A percentile compares a stretch with the other conserved stretches of the same genome.
phyloP scores from a whole-genome alignment of 2,888 invertebrate genomes.

The Sisyra nigra region DNA sequence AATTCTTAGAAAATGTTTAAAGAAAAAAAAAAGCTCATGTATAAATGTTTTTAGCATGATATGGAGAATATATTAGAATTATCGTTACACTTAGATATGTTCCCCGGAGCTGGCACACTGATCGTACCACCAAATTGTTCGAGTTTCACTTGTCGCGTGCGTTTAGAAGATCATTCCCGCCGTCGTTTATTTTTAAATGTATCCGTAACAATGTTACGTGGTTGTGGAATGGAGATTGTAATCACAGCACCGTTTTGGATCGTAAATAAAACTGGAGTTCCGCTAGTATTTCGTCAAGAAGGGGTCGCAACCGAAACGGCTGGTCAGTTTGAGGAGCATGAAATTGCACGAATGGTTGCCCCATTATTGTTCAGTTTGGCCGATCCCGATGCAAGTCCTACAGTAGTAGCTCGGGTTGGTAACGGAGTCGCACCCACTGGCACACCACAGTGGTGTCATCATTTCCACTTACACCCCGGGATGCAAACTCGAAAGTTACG shows the following conservation, averaged over 20 bases:
- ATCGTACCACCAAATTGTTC: constrained; percentile 19
- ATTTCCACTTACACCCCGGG: constrained; percentile 72
- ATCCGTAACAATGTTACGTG: constrained; percentile 38
- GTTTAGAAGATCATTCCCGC: constrained; percentile 55
- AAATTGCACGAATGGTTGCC: constrained; percentile 79
- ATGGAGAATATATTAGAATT: constrained; percentile 57
- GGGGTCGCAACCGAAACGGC: constrained; percentile 59
- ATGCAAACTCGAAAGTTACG: constrained; percentile 49
- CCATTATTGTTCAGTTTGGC: constrained; percentile 89
- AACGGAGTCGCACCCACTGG: constrained; percentile 37
- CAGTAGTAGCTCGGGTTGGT: constrained; percentile 64
- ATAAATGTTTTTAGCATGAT: constrained; percentile 41
- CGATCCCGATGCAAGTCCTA: constrained; percentile 72
- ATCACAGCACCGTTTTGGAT: constrained; percentile 87
- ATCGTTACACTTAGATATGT: constrained; percentile 68
- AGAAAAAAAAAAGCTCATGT: neutral
- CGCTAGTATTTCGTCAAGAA: constrained; percentile 89
- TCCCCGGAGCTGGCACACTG: constrained; percentile 39
- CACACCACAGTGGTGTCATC: constrained; percentile 62
- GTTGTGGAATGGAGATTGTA: constrained; percentile 49
- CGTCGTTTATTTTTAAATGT: constrained; percentile 63
- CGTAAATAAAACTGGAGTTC: constrained; percentile 88
- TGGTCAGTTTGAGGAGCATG: constrained; percentile 90
- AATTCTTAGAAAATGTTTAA: constrained; percentile 16
- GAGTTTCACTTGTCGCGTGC: constrained; percentile 30